These are phyloP conservation scores for Rugalucina vietnamica DNA, from an alignment of 2,888 invertebrate species.

Conservation along the genomic window DNA sequence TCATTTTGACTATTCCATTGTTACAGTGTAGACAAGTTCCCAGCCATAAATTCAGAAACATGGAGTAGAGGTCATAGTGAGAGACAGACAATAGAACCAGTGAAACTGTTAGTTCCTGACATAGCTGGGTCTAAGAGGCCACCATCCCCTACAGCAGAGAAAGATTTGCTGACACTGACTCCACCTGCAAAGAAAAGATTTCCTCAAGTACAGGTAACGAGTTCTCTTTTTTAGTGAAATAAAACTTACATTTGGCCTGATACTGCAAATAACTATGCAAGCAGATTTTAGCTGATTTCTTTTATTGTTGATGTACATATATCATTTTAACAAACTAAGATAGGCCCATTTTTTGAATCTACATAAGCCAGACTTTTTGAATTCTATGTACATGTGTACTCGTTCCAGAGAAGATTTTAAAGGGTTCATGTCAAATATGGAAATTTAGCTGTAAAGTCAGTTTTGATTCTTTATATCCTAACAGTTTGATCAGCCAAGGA, in stretches of 20 bases:
- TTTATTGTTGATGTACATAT: too few species aligned
- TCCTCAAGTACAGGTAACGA: constrained; percentile 11
- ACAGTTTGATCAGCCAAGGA: constrained; percentile 67
- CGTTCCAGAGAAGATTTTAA: too few species aligned
- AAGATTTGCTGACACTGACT: constrained; percentile 25
- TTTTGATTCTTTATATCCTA: neutral
- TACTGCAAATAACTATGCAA: too few species aligned
- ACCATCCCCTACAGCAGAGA: constrained; percentile 25
- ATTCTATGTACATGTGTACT: too few species aligned
- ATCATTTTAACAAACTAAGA: too few species aligned
- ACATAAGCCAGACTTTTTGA: too few species aligned
- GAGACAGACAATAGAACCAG: constrained; percentile 65
- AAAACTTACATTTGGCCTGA: too few species aligned
- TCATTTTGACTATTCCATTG: too few species aligned
- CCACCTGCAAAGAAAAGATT: constrained; percentile 52
- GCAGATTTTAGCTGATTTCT: too few species aligned
- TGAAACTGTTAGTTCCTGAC: constrained; percentile 48
- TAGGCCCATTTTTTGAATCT: too few species aligned
- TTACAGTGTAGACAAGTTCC: neutral
- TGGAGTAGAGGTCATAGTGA: constrained; percentile 39
- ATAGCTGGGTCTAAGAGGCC: constrained; percentile 34
- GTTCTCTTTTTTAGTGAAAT: neutral
- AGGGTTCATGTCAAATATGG: too few species aligned
- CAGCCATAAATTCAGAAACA: neutral
- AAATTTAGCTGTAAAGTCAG: too few species aligned